Evolutionary conservation across 2,113 vertebrate genomes (phyloP).

Genomic region (Steatornis caripensis): DNA sequence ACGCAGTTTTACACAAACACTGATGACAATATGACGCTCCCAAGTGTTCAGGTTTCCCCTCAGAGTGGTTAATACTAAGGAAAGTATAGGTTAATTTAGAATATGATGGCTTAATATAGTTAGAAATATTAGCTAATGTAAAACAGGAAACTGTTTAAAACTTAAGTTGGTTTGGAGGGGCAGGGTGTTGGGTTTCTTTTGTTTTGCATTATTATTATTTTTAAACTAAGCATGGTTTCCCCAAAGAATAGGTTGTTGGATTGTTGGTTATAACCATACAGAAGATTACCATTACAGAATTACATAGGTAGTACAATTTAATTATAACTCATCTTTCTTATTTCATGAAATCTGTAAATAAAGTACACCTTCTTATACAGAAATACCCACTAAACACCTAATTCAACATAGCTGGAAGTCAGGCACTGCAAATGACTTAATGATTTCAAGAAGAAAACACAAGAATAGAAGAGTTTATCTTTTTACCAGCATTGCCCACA

Average conservation of each 20-base stretch:
- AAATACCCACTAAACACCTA: neutral
- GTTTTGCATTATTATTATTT: neutral
- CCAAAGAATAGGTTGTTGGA: neutral
- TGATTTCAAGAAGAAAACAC: neutral
- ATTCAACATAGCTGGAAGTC: neutral
- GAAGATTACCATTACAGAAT: neutral
- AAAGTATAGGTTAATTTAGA: neutral
- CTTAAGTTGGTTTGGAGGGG: neutral
- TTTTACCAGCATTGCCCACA: neutral
- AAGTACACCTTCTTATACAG: neutral
- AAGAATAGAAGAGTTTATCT: neutral
- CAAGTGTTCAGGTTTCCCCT: neutral
- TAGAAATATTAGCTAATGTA: neutral
- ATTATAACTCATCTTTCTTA: neutral
- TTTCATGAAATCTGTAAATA: neutral
- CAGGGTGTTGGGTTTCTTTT: neutral
- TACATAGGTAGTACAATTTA: neutral
- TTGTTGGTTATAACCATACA: neutral
- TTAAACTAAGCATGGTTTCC: neutral
- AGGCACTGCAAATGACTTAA: neutral
- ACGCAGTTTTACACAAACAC: neutral
- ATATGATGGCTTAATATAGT: fast-evolving
- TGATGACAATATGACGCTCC: neutral
- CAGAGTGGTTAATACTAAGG: neutral
- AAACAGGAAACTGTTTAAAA: neutral